Evolutionary conservation across 2,888 invertebrate genomes (phyloP).

Genomic region (Crematogaster levior): DNA sequence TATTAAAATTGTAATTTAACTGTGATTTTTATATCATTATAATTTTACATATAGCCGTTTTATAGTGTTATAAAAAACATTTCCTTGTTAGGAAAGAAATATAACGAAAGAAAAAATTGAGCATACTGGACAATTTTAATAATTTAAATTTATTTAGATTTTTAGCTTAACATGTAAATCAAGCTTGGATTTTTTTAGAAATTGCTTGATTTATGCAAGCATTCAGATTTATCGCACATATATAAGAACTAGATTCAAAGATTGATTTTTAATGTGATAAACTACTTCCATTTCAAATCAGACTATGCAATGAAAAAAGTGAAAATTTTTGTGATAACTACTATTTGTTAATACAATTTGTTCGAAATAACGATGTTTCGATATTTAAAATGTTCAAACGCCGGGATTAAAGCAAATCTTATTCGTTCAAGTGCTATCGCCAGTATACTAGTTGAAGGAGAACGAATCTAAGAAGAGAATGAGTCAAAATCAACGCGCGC

Average conservation of each 20-base stretch:
- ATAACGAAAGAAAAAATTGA: too few relatives aligned
- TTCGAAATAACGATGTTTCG: neutral
- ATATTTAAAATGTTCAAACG: neutral
- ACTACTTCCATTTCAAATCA: neutral
- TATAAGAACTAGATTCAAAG: neutral
- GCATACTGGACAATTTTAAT: neutral
- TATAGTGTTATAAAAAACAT: too few relatives aligned
- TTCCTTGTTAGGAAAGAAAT: too few relatives aligned
- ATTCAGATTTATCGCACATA: too few relatives aligned
- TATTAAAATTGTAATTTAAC: too few relatives aligned
- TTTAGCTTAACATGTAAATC: neutral
- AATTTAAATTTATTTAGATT: neutral
- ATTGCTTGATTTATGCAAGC: too few relatives aligned
- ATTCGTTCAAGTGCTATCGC: neutral
- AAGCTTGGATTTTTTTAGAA: neutral
- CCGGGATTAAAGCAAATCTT: neutral
- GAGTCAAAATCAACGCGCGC: constrained; percentile 41
- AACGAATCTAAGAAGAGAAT: constrained; percentile 5
- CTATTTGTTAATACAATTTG: constrained; percentile 8
- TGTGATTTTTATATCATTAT: too few relatives aligned
- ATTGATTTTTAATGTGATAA: neutral
- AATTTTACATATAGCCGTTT: too few relatives aligned
- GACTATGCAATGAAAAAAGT: neutral
- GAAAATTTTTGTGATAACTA: neutral
- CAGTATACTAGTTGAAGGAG: neutral